Percentiles rank a stretch among this genome's conserved stretches.
Conservation (phyloP, 2,888 invertebrate genomes). For the Strigamia crassipes region DNA sequence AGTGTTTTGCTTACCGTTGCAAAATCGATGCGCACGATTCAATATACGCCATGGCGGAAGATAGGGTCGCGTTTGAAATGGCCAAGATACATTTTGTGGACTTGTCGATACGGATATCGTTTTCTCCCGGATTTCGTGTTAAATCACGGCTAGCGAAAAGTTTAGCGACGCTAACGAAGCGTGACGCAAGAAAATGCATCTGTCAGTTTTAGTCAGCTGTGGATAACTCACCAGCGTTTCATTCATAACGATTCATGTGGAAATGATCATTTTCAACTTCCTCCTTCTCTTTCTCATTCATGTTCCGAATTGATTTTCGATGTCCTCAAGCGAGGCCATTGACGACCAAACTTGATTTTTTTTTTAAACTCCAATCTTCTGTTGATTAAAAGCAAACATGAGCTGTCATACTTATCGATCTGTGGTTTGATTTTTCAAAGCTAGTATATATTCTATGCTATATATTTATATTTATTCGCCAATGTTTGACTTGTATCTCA, state of each 20-base stretch:
- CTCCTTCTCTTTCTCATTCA: slow-evolving; percentile 40
- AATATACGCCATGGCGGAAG: neutral
- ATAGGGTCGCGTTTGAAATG: slow-evolving; percentile 2
- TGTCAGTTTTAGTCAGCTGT: slow-evolving; percentile 39
- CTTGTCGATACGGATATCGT: neutral
- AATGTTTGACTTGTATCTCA: neutral
- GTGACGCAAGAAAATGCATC: slow-evolving; percentile 29
- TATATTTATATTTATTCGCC: neutral
- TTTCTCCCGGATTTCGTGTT: neutral
- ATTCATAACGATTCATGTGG: slow-evolving; percentile 40
- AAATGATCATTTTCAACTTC: slow-evolving; percentile 40
- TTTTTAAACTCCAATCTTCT: neutral
- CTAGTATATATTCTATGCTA: neutral
- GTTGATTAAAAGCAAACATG: slow-evolving; percentile 38
- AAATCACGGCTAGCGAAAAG: slow-evolving; percentile 7
- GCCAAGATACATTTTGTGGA: neutral
- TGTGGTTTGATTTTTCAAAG: neutral
- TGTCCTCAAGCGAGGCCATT: slow-evolving; percentile 35
- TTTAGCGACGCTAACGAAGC: slow-evolving; percentile 18
- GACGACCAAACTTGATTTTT: slow-evolving; percentile 30
- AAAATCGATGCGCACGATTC: slow-evolving; percentile 23
- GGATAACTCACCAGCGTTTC: slow-evolving; percentile 35
- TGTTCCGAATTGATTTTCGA: slow-evolving; percentile 40
- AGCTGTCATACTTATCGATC: neutral
- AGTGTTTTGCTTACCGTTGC: slow-evolving; percentile 42